phyloP scores from a whole-genome alignment of 2,888 invertebrate genomes.

The Megaustenia siamemsis region DNA sequence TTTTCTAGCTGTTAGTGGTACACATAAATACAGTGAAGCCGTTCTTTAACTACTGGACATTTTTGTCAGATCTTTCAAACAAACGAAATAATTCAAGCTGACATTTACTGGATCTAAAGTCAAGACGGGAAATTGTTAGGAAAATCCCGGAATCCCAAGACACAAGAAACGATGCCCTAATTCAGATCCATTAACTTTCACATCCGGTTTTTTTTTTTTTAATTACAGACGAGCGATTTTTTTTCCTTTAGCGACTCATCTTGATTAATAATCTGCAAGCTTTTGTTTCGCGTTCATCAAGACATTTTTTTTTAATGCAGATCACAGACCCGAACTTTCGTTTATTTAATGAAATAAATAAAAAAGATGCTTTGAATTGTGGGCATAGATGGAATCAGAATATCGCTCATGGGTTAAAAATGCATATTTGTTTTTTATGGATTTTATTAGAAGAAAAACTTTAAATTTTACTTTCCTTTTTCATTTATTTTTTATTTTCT shows the following conservation, averaged over 20 bases:
- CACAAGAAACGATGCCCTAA: neutral
- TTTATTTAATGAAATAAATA: neutral
- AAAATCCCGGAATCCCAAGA: neutral
- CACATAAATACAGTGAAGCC: too few relatives aligned
- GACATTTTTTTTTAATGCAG: conserved; percentile 17
- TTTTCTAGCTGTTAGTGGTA: too few relatives aligned
- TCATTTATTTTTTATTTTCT: too few relatives aligned
- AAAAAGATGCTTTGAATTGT: neutral
- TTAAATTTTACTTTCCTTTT: too few relatives aligned
- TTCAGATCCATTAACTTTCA: conserved; percentile 18
- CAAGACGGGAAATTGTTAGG: neutral
- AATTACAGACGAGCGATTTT: neutral
- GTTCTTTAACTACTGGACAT: too few relatives aligned
- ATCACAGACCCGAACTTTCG: neutral
- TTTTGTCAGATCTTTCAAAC: neutral
- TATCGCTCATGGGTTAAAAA: neutral
- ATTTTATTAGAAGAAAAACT: too few relatives aligned
- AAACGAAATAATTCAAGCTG: neutral
- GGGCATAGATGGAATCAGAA: too few relatives aligned
- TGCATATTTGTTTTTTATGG: too few relatives aligned
- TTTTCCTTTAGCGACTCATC: neutral
- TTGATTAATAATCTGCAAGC: conserved; percentile 9
- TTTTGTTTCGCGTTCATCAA: neutral
- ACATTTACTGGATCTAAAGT: neutral
- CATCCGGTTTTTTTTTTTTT: neutral